These are phyloP conservation scores for Margaritifera margaritifera DNA, from an alignment of 2,888 invertebrate genomes.

Conservation along the genomic window DNA sequence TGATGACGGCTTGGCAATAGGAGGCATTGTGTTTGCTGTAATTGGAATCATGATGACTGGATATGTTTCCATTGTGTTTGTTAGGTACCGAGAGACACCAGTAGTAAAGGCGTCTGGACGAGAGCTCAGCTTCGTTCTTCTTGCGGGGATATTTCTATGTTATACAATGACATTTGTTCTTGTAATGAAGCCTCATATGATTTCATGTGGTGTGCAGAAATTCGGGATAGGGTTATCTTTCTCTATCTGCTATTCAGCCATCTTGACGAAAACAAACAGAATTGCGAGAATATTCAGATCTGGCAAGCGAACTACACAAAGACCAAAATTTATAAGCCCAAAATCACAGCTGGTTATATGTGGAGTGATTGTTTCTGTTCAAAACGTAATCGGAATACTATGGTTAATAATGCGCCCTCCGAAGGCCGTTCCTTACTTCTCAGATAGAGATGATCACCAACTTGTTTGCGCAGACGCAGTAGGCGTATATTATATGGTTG, in stretches of 20 bases:
- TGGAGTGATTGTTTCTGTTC: slow-evolving; percentile 68
- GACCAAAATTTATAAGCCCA: slow-evolving; percentile 74
- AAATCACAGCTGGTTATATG: slow-evolving; percentile 74
- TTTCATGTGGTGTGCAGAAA: slow-evolving; percentile 72
- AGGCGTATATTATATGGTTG: slow-evolving; percentile 72
- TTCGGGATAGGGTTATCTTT: slow-evolving; percentile 73
- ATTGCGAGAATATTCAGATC: slow-evolving; percentile 72
- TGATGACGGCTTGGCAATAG: slow-evolving; percentile 90
- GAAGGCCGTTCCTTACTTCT: slow-evolving; percentile 90
- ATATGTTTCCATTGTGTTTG: slow-evolving; percentile 71
- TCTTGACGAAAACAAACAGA: slow-evolving; percentile 74
- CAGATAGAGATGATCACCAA: slow-evolving; percentile 92
- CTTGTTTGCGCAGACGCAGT: slow-evolving; percentile 86
- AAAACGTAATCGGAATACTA: slow-evolving; percentile 84
- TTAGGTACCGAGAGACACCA: slow-evolving; percentile 70
- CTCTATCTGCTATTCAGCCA: slow-evolving; percentile 72
- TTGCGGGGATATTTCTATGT: slow-evolving; percentile 70
- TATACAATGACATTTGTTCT: slow-evolving; percentile 72
- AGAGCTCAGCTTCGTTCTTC: slow-evolving; percentile 73
- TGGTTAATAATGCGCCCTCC: slow-evolving; percentile 95
- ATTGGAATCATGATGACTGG: slow-evolving; percentile 71
- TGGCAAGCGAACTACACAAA: slow-evolving; percentile 71
- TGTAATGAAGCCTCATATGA: slow-evolving; percentile 67
- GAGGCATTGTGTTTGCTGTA: slow-evolving; percentile 83
- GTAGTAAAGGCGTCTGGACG: slow-evolving; percentile 74